Percentiles rank a stretch among this genome's conserved stretches.
Conservation (phyloP, 2,888 invertebrate genomes). For the Drosophila demipolita region DNA sequence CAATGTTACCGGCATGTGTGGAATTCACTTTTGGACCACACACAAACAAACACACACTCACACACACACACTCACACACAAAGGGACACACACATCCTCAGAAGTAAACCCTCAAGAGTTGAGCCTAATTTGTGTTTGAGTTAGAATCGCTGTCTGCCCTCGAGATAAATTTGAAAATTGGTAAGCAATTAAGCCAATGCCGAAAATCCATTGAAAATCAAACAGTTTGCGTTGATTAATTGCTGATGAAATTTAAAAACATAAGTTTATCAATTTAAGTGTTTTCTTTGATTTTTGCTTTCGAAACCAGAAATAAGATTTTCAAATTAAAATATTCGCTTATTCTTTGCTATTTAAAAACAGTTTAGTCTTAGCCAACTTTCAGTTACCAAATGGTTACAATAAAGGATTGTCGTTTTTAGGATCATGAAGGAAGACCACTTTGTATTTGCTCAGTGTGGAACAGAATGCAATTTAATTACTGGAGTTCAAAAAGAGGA, state of each 20-base stretch:
- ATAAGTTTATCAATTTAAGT: neutral
- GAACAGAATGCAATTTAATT: slow-evolving; percentile 6
- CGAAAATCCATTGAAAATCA: neutral
- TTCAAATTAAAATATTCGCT: too few relatives aligned
- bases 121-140: slow-evolving; percentile 38
- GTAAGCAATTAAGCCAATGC: slow-evolving; percentile 15
- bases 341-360: neutral
- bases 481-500: slow-evolving; percentile 1
- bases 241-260: neutral
- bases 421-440: too few relatives aligned
- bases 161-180: slow-evolving; percentile 23
- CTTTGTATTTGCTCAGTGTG: neutral
- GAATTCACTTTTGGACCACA: slow-evolving; percentile 64
- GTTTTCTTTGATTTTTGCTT: neutral
- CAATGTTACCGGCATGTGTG: slow-evolving; percentile 75
- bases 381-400: neutral
- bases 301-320: neutral
- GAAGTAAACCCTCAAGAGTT: slow-evolving; percentile 36
- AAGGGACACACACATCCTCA: neutral
- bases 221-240: neutral
- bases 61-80: slow-evolving; percentile 1
- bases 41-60: slow-evolving; percentile 27
- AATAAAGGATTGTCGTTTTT: neutral
- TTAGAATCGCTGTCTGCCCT: slow-evolving; percentile 22
- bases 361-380: neutral